These are phyloP conservation scores for Caenorhabditis auriculariae DNA, from an alignment of 2,888 invertebrate genomes.

Conservation along the genomic window DNA sequence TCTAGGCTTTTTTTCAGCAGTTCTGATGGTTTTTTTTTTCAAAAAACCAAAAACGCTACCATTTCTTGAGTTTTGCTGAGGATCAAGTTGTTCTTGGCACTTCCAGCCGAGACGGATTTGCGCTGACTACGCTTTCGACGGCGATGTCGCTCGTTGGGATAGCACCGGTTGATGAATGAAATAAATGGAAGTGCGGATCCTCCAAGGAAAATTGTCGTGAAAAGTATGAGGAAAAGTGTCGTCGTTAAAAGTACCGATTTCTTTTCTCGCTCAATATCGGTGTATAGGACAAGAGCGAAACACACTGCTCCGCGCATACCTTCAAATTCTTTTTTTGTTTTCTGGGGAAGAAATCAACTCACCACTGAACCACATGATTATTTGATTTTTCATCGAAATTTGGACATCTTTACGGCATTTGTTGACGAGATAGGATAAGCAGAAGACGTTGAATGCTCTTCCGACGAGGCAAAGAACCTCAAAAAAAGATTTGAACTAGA, in stretches of 20 bases:
- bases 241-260: slow-evolving; percentile 95
- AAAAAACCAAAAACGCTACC: slow-evolving; percentile 67
- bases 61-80: slow-evolving; percentile 97
- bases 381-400: slow-evolving; percentile 96
- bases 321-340: too few relatives aligned
- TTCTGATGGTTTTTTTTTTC: neutral
- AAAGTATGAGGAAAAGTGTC: slow-evolving; percentile 93
- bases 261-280: slow-evolving; percentile 85
- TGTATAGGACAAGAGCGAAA: slow-evolving; percentile 91
- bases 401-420: slow-evolving; percentile 81
- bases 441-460: slow-evolving; percentile 94
- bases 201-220: slow-evolving; percentile 90
- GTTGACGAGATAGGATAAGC: slow-evolving; percentile 87
- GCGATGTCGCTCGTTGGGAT: slow-evolving; percentile 28
- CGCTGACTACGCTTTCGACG: slow-evolving; percentile 15
- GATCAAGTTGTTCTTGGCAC: slow-evolving; percentile 17
- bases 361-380: slow-evolving; percentile 99
- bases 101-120: slow-evolving; percentile 2
- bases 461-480: slow-evolving; percentile 82
- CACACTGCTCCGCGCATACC: slow-evolving; percentile 93
- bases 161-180: slow-evolving; percentile 68
- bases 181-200: slow-evolving; percentile 96
- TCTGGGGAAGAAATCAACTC: too few relatives aligned
- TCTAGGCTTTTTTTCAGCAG: too few relatives aligned
- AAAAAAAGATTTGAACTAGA: slow-evolving; percentile 5